Conservation (phyloP, 2,797 vertebrate species). For the Hipposideros larvatus region DNA sequence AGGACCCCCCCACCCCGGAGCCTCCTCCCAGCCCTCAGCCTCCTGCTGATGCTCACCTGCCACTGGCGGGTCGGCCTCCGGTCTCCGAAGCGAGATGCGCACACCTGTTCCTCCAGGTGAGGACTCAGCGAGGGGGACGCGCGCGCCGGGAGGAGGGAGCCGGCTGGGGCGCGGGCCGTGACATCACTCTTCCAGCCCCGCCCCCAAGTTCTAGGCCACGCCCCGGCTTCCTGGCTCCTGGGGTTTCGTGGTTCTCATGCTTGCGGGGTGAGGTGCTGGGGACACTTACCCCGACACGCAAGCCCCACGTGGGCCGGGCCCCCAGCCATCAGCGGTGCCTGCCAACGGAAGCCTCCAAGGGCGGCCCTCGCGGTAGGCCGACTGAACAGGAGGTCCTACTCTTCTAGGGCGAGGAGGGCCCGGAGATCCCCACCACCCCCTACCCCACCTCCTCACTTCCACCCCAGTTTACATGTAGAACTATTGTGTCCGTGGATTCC, state of each 20-base stretch:
- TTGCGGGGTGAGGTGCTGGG: not conserved
- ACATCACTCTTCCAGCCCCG: not conserved
- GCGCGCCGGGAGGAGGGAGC: not conserved
- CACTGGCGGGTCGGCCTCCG: not conserved
- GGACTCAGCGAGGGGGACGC: not conserved
- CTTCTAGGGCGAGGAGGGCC: not conserved
- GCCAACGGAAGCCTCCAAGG: not conserved
- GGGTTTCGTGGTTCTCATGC: not conserved
- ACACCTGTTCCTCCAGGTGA: slow-evolving; percentile 73
- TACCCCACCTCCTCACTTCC: not conserved
- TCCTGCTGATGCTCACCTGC: slow-evolving; percentile 68
- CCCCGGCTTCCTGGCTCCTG: not conserved
- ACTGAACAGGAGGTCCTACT: not conserved
- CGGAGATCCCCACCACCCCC: not conserved
- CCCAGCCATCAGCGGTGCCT: not conserved
- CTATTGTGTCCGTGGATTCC: not conserved
- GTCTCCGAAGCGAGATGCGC: not conserved
- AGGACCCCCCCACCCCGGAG: not conserved
- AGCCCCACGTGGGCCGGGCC: not conserved
- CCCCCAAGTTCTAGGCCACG: not conserved
- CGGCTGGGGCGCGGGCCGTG: slow-evolving; percentile 23
- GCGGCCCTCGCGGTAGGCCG: not conserved
- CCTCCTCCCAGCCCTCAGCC: not conserved
- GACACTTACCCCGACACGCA: not conserved
- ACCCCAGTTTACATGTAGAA: not conserved